Conservation (phyloP, 2,797 vertebrate genomes). For the Danio jaintianensis region DNA sequence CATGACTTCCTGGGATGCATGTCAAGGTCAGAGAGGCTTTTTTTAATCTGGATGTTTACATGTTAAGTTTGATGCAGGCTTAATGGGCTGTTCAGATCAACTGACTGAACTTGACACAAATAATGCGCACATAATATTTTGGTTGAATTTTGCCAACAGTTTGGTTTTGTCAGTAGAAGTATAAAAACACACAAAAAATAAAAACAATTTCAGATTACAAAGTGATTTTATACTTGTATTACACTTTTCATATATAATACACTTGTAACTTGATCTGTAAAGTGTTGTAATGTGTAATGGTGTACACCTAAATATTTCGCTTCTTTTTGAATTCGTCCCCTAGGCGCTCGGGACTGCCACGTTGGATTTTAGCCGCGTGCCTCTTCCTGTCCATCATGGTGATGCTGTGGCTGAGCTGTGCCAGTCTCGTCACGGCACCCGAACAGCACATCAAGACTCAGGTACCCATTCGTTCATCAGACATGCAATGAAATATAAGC, state of each 20-base stretch:
- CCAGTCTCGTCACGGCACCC: constrained; percentile 91
- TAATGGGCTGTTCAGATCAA: not conserved
- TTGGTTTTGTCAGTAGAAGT: not conserved
- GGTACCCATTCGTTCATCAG: constrained; percentile 72
- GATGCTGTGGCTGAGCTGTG: constrained; percentile 97
- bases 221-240: not conserved
- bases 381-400: constrained; percentile 96
- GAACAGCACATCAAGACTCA: constrained; percentile 93
- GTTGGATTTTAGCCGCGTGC: constrained; percentile 94
- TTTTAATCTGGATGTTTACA: not conserved
- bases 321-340: constrained; percentile 32
- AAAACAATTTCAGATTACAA: too few relatives aligned
- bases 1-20: constrained; percentile 97
- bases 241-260: not conserved
- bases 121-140: not conserved
- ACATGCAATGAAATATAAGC: not conserved
- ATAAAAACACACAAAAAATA: too few relatives aligned
- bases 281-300: not conserved
- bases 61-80: not conserved
- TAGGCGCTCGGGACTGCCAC: constrained; percentile 94
- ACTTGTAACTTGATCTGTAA: not conserved
- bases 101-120: too few relatives aligned
- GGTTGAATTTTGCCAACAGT: not conserved
- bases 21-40: constrained; percentile 84
- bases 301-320: not conserved